These are phyloP conservation scores for Anodontia alba DNA, from an alignment of 2,888 invertebrate genomes.

Conservation along the genomic window DNA sequence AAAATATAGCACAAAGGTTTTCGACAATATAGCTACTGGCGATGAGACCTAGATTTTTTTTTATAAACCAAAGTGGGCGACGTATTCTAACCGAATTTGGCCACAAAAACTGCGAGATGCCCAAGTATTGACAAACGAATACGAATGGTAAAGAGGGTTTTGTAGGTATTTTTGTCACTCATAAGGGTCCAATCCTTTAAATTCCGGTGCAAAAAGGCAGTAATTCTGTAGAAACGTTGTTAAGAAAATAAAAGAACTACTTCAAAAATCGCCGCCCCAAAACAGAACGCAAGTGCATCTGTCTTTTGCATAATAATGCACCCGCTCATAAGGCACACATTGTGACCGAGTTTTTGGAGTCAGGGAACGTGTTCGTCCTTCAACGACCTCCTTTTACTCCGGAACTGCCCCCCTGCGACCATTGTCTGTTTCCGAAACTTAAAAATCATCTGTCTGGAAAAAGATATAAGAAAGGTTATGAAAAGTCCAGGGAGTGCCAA, in stretches of 20 bases:
- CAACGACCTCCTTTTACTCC: constrained; percentile 31
- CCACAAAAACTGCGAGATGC: constrained; percentile 12
- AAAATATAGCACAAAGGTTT: constrained; percentile 18
- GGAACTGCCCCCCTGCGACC: constrained; percentile 36
- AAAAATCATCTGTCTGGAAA: constrained; percentile 20
- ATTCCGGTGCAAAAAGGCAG: constrained; percentile 34
- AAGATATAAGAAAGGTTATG: constrained; percentile 15
- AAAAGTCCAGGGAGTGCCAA: no score
- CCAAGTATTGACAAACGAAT: constrained; percentile 25
- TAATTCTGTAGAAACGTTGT: constrained; percentile 33
- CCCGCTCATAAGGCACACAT: constrained; percentile 37
- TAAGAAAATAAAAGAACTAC: constrained; percentile 20
- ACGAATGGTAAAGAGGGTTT: constrained; percentile 24
- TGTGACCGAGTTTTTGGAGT: constrained; percentile 31
- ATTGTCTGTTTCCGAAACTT: constrained; percentile 25
- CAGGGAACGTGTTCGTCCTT: constrained; percentile 29
- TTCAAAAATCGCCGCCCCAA: no score
- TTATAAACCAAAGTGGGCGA: not conserved
- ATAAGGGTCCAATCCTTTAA: constrained; percentile 19
- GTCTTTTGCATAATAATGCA: constrained; percentile 36
- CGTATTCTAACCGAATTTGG: constrained; percentile 4
- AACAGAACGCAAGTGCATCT: constrained; percentile 13
- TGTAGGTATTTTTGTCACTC: not conserved
- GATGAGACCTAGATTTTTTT: not conserved
- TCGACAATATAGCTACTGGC: not conserved